Evolutionary conservation across 2,797 vertebrate genomes (phyloP), one percentile per base, ranked within the genome.

Genomic region (Chelmon rostratus): DNA sequence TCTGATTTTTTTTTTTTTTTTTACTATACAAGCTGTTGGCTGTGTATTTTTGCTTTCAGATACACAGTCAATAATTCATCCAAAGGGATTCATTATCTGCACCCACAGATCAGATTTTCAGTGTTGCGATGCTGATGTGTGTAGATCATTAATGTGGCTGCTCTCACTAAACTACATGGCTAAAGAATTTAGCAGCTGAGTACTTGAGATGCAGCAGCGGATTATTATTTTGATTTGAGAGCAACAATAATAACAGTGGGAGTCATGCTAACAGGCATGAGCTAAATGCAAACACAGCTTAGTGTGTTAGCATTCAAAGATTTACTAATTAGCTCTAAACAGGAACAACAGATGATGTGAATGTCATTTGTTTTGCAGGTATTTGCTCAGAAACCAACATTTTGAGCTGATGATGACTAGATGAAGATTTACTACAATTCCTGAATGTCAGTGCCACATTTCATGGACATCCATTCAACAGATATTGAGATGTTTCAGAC

Each of bases 31-130:
- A 0, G 19, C 42, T 63, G 31, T 52, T 47, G n/a, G 13, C 18
- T 44, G 8, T 50, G 12, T 33, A 2, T 59, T 58, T 69, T 18
- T 71, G 31, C 63, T 64, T 57, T 1, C 11, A 44, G 31, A 40
- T 49, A 47, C 19, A 46, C 6, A 15, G 3, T 69, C 12, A 82
- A 53, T 33, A 2, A 50, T 83, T 44, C 47, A 76, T 49, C 37
- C 35, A 31, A 8, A 15, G 71, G 47, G 25, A 65, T 72, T 42
- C 58, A 61, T 53, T 78, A 68, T 37, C 13, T 44, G n/a, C 46
- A 50, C 1, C 5, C 38, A 59, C 1, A 33, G 38, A 46, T 63
- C 28, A 18, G 4, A n/a, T 71, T 49, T 64, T 69, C 44, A 53
- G 31, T 2, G 4, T n/a, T 61, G 54, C 28, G 28, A 49, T 11